Evolutionary conservation across 2,888 invertebrate genomes (phyloP).

Genomic region (Caenorhabditis imperialis): DNA sequence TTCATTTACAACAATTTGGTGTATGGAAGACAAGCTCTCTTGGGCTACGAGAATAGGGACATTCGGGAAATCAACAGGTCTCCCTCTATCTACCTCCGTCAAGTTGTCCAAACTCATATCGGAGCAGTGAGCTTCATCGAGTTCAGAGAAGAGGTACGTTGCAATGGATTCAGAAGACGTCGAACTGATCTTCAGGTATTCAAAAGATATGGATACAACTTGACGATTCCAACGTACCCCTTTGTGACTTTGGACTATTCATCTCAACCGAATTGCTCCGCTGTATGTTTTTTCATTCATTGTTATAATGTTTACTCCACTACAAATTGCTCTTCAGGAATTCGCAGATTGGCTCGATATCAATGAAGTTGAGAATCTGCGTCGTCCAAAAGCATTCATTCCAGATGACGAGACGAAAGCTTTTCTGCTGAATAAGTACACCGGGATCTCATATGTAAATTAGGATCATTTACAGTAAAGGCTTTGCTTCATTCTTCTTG

Average conservation of each 20-base stretch:
- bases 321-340: conserved; percentile 20
- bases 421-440: conserved; percentile 29
- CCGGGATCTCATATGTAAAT: conserved; percentile 39
- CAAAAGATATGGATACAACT: conserved; percentile 28
- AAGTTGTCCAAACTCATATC: conserved; percentile 38
- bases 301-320: background rate
- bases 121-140: conserved; percentile 35
- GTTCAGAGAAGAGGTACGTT: conserved; percentile 31
- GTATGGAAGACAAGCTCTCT: background rate
- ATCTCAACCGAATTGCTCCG: conserved; percentile 16
- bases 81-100: conserved; percentile 30
- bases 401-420: conserved; percentile 28
- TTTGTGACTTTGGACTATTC: conserved; percentile 27
- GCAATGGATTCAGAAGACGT: too few species aligned
- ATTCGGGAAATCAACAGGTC: conserved; percentile 12
- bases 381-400: conserved; percentile 33
- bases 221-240: conserved; percentile 39
- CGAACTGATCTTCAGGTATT: conserved; percentile 14
- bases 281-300: conserved; percentile 1
- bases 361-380: conserved; percentile 11
- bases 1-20: conserved; percentile 13
- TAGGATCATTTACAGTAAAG: background rate
- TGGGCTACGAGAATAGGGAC: conserved; percentile 9
- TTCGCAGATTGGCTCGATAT: conserved; percentile 28
- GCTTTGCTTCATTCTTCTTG: too few species aligned